phyloP scores from a whole-genome alignment of 2,797 vertebrate species.

The Sphenopsis melanotis region DNA sequence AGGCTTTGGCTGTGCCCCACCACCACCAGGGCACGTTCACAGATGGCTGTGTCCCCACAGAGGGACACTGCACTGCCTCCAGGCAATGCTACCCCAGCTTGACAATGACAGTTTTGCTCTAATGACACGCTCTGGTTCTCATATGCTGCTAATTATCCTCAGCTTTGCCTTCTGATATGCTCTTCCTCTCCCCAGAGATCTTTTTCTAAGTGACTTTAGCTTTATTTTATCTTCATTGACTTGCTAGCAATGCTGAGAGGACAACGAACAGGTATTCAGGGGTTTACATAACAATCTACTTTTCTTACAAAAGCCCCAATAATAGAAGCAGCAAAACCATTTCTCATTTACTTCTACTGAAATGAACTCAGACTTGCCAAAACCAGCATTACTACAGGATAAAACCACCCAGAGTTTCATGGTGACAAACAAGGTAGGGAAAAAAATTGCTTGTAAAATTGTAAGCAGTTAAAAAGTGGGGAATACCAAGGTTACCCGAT shows the following conservation, averaged over 20 bases:
- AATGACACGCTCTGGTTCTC: conserved; percentile 4
- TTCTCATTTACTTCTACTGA: background rate
- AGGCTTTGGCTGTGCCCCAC: background rate
- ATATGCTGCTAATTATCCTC: conserved; percentile 1
- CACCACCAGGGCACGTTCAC: background rate
- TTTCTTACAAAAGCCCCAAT: background rate
- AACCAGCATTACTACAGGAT: background rate
- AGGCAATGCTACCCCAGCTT: background rate
- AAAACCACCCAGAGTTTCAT: background rate
- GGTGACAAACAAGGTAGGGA: background rate
- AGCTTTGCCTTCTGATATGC: background rate
- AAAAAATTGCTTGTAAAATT: background rate
- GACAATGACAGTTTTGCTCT: background rate
- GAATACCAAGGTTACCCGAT: background rate
- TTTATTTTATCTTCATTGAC: background rate
- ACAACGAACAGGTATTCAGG: background rate
- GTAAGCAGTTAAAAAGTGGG: background rate
- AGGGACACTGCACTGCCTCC: background rate
- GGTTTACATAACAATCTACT: background rate
- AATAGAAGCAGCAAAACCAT: background rate
- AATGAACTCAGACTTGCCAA: background rate
- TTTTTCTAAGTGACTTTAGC: background rate
- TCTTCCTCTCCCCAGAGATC: background rate
- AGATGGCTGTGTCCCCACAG: background rate
- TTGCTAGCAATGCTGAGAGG: background rate